phyloP scores from a whole-genome alignment of 2,113 vertebrate species.

The Lepisosteus oculatus region DNA sequence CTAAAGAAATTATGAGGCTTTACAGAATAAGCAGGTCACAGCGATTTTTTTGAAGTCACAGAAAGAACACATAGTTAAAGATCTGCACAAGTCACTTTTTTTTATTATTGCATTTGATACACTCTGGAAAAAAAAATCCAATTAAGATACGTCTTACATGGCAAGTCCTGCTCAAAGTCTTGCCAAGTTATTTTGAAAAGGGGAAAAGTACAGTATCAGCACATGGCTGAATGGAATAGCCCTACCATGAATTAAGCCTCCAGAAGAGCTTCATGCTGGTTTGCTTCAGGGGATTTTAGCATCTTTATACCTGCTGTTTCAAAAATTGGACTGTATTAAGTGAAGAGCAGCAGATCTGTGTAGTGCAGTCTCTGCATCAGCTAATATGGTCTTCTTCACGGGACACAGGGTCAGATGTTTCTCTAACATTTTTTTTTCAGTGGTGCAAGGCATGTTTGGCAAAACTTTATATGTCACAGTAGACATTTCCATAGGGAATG shows the following conservation, averaged over 20 bases:
- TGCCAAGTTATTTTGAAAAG: background rate
- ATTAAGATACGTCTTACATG: background rate
- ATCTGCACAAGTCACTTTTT: no score
- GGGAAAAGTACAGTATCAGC: background rate
- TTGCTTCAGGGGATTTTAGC: background rate
- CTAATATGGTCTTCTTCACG: background rate
- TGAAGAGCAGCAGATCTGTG: background rate
- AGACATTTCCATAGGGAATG: no score
- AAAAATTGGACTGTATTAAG: background rate
- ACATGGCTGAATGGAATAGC: conserved; percentile 5
- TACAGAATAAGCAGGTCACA: no score
- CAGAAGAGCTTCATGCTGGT: conserved; percentile 6
- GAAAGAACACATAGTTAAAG: no score
- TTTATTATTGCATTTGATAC: no score
- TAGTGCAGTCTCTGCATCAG: background rate
- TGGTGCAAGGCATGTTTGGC: no score
- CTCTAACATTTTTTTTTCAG: no score
- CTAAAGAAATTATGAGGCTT: no score
- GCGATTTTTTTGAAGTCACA: no score
- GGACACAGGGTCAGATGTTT: background rate
- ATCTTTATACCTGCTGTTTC: conserved; percentile 8
- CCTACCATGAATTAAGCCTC: conserved; percentile 1
- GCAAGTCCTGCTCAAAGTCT: background rate
- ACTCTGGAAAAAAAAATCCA: background rate
- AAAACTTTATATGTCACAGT: no score